A percentile compares a stretch with the other conserved stretches of the same genome.
Conservation (phyloP, 2,113 vertebrate species). For the Candoia aspera region DNA sequence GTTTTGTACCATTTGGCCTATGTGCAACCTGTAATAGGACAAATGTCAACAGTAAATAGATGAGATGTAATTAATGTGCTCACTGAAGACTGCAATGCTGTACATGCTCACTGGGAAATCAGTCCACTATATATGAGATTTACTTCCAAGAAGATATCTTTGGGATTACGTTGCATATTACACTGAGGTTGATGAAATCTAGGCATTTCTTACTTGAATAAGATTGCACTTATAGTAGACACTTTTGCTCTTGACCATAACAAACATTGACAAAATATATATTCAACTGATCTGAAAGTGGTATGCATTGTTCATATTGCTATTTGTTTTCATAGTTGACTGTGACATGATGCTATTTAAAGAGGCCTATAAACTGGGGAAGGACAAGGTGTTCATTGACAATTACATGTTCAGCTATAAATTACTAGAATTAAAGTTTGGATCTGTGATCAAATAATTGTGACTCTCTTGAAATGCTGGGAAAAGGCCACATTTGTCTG, state of each 20-base stretch:
- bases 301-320: constrained; percentile 41
- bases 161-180: neutral
- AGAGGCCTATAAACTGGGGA: neutral
- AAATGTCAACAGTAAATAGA: too few species aligned
- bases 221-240: neutral
- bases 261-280: constrained; percentile 20
- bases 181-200: neutral
- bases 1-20: too few species aligned
- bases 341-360: constrained; percentile 10
- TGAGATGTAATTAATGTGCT: too few species aligned
- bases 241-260: neutral
- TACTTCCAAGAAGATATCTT: neutral
- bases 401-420: constrained; percentile 6
- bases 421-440: neutral
- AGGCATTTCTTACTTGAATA: neutral
- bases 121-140: neutral
- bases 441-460: neutral
- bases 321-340: constrained; percentile 22
- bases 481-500: constrained; percentile 15
- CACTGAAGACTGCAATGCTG: neutral
- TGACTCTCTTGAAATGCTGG: constrained; percentile 5
- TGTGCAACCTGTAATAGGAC: too few species aligned
- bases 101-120: neutral
- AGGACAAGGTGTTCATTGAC: neutral
- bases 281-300: constrained; percentile 13